These are phyloP conservation scores for Aldabrachelys gigantea DNA, from an alignment of 2,113 vertebrate genomes.

Conservation along the genomic window DNA sequence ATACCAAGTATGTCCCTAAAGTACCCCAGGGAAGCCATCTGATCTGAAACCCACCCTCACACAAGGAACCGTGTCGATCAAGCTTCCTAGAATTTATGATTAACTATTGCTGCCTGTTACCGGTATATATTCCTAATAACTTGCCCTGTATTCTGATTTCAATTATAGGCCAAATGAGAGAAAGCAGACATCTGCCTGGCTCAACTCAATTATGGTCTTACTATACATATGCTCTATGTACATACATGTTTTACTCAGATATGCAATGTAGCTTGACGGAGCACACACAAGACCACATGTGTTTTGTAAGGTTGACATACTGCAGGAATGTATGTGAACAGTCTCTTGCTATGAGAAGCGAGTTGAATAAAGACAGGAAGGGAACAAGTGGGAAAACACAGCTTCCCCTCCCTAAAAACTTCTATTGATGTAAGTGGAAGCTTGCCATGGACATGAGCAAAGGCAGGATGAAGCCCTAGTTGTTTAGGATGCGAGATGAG, in stretches of 20 bases:
- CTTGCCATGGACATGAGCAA: fast-evolving
- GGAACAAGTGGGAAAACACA: not conserved
- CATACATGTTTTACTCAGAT: fast-evolving
- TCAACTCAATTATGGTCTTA: not conserved
- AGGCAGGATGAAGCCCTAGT: constrained; percentile 19
- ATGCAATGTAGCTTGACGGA: not conserved
- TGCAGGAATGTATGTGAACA: not conserved
- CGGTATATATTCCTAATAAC: not conserved
- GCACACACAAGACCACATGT: fast-evolving
- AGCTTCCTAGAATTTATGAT: not conserved
- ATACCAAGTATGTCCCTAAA: not conserved
- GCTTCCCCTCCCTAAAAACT: fast-evolving
- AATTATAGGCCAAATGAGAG: fast-evolving
- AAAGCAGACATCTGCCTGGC: constrained; percentile 15
- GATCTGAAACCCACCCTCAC: not conserved
- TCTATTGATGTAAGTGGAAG: not conserved
- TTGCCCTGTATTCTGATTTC: not conserved
- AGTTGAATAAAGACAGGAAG: not conserved
- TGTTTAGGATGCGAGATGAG: not conserved
- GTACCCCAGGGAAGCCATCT: not conserved
- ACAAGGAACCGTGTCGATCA: fast-evolving
- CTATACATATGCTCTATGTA: not conserved
- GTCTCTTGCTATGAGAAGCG: not conserved
- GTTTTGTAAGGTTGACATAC: fast-evolving
- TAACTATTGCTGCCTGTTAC: not conserved